Evolutionary conservation across 1,140 invertebrate genomes (phyloP), one percentile per base, ranked within the genome.

Genomic region (Rhizoglyphus robini): DNA sequence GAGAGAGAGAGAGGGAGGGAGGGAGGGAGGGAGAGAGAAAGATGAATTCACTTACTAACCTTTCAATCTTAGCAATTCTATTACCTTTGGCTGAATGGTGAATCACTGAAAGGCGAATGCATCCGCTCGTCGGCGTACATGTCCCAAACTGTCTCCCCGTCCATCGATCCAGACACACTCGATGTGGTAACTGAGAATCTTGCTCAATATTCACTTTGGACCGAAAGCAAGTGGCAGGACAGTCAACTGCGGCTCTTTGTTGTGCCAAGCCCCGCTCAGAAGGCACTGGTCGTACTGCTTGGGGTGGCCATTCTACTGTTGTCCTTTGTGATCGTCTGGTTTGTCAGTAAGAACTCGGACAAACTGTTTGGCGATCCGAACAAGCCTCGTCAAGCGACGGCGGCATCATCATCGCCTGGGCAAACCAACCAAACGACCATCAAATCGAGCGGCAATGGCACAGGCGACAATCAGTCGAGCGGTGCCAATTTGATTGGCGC

Each of bases 131-230:
- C 83, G 1, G 83, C 86, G 65, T 88, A 86, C 72, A 81, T 81
- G 36, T 86, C 84, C 5, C 68, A 77, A 63, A 89, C 90, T 2
- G 67, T 85, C 1, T 91, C 88, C 74, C 88, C 88, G 23, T 88
- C 88, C 0, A 89, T 27, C 83, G 86, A 88, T 74, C 8, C 36
- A 11, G 1, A 65, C 41, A 23, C 25, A 20, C 3, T 23, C 20
- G 20, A 57, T 36, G 25, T 18, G 1, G 90, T 92, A 73, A 80
- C 92, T 72, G 86, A 87, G 82, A 77, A 78, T 27, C 89, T 86
- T 0, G 83, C 83, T 2, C 47, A 82, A 66, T 95, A 86, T 75
- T 89, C 90, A 0, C 86, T 88, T 8, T 96, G 91, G 91, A 88
- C 90, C 25, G 91, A 96, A 80, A 92, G 88, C 2, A 81, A 86